Base-by-base conservation (phyloP, 2,888 invertebrate species). In the Diaperis boleti region DNA sequence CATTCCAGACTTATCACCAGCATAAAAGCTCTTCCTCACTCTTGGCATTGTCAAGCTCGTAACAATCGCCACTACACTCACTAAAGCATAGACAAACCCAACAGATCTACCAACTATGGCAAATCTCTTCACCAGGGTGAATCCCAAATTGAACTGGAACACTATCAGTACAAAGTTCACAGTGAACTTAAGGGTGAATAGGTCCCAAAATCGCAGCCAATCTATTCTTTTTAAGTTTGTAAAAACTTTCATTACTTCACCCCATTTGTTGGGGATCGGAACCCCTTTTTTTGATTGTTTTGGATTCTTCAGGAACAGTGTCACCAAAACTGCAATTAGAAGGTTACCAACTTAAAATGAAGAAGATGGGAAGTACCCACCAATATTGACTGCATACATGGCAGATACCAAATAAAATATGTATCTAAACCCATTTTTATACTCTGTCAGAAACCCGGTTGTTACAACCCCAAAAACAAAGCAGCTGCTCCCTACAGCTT, bases 141-240 rank as follows among this genome's bases (percentile, higher is more conserved):
- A 8, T 10, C 6, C 15, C 6, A 33, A 33, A 15, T 18, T 39
- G 22, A 64, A 64, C 5, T 56, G 44, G 49, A 60, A 55, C 6
- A 59, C 31, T 15, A n/a, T 54, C 7, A 39, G 10, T 0, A 35
- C 20, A 8, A 64, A 60, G 8, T 64, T 56, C 3, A 56, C 13
- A 5, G 60, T 10, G 10, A 56, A 17, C 60, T 64, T 64, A 11
- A 64, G 37, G 3, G 20, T 13, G 26, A 64, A 64, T 1, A 64
- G 8, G 29, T 64, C 59, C 60, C 64, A 54, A 15, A 39, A 64
- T 29, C 56, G 60, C 4, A 37, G 31, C 64, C 64, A 64, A 11
- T 64, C 26, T 4, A 64, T 22, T 7, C 44, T 42, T 5, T 14
- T 44, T 22, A 64, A 17, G 22, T 49, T 55, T 2, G 31, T 14